These are phyloP conservation scores for Polymixis lichenea DNA, from an alignment of 2,888 invertebrate genomes.

Conservation along the genomic window DNA sequence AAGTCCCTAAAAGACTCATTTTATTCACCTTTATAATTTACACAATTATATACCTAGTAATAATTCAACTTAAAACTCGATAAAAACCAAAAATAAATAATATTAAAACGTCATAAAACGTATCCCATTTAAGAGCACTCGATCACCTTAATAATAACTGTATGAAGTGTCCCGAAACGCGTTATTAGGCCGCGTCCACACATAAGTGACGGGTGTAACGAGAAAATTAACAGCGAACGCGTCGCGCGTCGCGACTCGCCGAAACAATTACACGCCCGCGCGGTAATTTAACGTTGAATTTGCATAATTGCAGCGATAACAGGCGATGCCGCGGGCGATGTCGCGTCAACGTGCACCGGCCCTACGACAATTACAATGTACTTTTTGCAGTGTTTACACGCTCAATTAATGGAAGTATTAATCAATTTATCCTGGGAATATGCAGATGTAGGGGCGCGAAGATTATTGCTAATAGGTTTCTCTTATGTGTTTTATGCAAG, in stretches of 20 bases:
- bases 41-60: background rate
- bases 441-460: slow-evolving; percentile 34
- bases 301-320: slow-evolving; percentile 85
- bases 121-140: slow-evolving; percentile 50
- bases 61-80: slow-evolving; percentile 31
- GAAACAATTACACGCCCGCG: slow-evolving; percentile 71
- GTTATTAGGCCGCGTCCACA: slow-evolving; percentile 71
- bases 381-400: slow-evolving; percentile 65
- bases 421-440: slow-evolving; percentile 61
- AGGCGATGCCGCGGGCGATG: slow-evolving; percentile 78
- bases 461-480: slow-evolving; percentile 24
- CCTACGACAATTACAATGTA: slow-evolving; percentile 78
- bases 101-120: slow-evolving; percentile 37
- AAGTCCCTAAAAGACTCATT: background rate
- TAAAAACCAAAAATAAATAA: slow-evolving; percentile 29
- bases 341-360: slow-evolving; percentile 65
- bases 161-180: slow-evolving; percentile 46
- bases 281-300: slow-evolving; percentile 84
- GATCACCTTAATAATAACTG: slow-evolving; percentile 60
- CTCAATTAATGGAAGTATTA: slow-evolving; percentile 67
- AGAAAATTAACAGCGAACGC: slow-evolving; percentile 70
- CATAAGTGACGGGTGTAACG: slow-evolving; percentile 73
- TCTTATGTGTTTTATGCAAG: slow-evolving; percentile 8
- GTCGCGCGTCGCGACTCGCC: slow-evolving; percentile 63
- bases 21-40: background rate